Percentiles rank a stretch among this genome's conserved stretches.
phyloP scores from a whole-genome alignment of 2,113 vertebrate species.

The Syngnathoides biaculeatus region DNA sequence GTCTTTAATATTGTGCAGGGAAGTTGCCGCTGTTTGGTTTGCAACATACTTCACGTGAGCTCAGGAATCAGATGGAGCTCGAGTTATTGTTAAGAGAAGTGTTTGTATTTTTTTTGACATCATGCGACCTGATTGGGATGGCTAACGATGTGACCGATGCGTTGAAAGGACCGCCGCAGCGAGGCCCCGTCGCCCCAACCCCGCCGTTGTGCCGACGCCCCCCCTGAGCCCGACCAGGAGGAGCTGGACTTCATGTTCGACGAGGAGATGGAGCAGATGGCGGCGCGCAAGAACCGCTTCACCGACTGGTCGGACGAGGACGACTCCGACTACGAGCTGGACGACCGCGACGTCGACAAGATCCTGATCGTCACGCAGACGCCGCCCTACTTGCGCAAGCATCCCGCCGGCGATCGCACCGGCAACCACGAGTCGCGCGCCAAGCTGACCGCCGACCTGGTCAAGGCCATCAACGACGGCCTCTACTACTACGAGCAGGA shows the following conservation, averaged over 20 bases:
- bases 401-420: constrained; percentile 89
- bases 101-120: no score
- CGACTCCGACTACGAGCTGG: constrained; percentile 93
- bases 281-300: constrained; percentile 91
- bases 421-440: constrained; percentile 92
- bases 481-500: constrained; percentile 97
- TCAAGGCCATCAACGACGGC: constrained; percentile 95
- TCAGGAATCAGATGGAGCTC: no score
- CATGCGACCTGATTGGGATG: no score
- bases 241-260: constrained; percentile 93
- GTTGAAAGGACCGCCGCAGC: constrained; percentile 71
- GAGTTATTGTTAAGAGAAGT: no score
- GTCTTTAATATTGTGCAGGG: no score
- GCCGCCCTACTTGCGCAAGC: constrained; percentile 88
- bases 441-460: constrained; percentile 87
- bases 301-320: constrained; percentile 96
- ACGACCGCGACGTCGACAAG: constrained; percentile 94
- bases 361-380: constrained; percentile 98
- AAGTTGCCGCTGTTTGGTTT: no score
- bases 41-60: no score
- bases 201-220: background rate
- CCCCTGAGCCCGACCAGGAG: constrained; percentile 75
- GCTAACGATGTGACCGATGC: constrained; percentile 22
- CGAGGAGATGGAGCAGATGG: constrained; percentile 97
- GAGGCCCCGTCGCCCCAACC: constrained; percentile 11